Conservation (phyloP, 2,113 vertebrate species). For the Gracilinanus agilis region DNA sequence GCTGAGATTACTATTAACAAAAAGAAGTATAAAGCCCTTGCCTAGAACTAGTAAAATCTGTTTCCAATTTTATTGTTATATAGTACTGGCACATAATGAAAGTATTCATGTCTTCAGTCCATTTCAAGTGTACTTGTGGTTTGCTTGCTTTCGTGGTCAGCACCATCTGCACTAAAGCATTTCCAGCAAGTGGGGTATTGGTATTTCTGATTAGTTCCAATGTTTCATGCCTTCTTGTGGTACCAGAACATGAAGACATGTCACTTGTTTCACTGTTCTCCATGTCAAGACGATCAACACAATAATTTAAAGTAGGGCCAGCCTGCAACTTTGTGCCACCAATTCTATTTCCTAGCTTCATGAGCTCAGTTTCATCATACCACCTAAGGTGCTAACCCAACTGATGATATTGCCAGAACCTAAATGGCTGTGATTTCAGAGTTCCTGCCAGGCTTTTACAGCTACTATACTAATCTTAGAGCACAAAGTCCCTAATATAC, state of each 20-base stretch:
- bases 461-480: neutral
- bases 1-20: conserved; percentile 1
- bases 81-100: neutral
- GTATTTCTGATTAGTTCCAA: conserved; percentile 5
- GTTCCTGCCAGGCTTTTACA: neutral
- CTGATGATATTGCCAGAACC: neutral
- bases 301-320: neutral
- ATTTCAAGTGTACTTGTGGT: conserved; percentile 5
- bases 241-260: neutral
- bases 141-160: conserved; percentile 7
- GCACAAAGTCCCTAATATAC: neutral
- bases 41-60: conserved; percentile 5
- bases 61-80: neutral
- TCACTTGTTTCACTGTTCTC: neutral
- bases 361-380: neutral
- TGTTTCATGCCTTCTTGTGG: neutral
- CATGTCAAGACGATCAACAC: neutral
- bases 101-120: neutral
- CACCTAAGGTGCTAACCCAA: neutral
- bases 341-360: neutral
- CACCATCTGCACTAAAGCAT: conserved; percentile 4
- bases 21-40: neutral
- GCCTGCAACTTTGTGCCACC: neutral
- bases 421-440: neutral
- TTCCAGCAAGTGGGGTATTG: neutral